Evolutionary conservation across 2,113 vertebrate species (phyloP).

Genomic region (Delphinus delphis): DNA sequence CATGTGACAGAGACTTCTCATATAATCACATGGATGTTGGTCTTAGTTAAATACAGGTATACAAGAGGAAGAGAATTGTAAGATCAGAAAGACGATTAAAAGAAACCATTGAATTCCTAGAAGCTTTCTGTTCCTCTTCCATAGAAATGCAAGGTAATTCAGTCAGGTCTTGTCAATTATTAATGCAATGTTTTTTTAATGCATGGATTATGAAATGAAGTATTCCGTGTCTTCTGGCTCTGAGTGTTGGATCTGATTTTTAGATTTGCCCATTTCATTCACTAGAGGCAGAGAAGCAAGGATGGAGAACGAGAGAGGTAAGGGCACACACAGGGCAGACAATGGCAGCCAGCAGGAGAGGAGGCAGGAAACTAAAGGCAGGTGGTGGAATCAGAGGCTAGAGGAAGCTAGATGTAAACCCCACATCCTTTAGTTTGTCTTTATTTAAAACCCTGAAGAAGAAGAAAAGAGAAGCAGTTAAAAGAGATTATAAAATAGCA

Average conservation of each 20-base stretch:
- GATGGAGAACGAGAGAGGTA: not conserved
- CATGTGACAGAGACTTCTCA: not conserved
- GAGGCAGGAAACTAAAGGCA: not conserved
- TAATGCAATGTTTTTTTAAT: conserved; percentile 7
- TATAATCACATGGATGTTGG: not conserved
- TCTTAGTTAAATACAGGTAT: not conserved
- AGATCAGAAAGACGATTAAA: not conserved
- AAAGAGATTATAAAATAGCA: not conserved
- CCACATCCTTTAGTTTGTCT: not conserved
- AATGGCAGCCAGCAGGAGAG: not conserved
- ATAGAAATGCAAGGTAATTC: not conserved
- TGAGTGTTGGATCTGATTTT: not conserved
- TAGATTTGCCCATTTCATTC: not conserved
- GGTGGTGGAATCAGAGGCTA: not conserved
- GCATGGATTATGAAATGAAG: not conserved
- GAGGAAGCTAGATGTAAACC: not conserved
- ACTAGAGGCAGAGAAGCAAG: not conserved
- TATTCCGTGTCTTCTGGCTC: not conserved
- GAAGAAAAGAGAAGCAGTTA: not conserved
- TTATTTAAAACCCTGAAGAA: conserved; percentile 12
- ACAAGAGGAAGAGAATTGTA: not conserved
- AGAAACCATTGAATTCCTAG: not conserved
- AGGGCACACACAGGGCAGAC: not conserved
- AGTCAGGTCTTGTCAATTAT: not conserved
- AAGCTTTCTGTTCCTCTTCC: not conserved